phyloP scores from a whole-genome alignment of 2,888 invertebrate species.

The Mesoligia furuncula region DNA sequence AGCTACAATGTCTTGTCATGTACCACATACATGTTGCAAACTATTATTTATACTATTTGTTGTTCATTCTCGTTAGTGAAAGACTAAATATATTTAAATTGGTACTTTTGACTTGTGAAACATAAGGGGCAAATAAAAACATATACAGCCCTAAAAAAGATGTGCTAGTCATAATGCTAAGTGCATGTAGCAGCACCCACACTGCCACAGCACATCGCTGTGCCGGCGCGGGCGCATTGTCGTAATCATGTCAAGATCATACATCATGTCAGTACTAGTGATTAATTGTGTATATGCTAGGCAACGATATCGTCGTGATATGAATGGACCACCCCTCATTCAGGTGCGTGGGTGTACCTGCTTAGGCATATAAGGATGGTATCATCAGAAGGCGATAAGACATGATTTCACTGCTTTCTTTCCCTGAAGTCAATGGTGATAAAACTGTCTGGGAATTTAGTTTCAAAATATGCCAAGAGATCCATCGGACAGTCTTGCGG shows the following conservation, averaged over 20 bases:
- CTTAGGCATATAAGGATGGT: not conserved
- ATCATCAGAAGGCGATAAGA: not conserved
- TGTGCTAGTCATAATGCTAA: conserved; percentile 32
- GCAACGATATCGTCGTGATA: conserved; percentile 20
- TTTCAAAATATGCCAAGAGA: not conserved
- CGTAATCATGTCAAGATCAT: conserved; percentile 69
- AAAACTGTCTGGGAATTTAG: not conserved
- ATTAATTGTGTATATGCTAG: conserved; percentile 39
- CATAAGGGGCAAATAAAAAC: not conserved
- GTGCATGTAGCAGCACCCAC: conserved; percentile 58
- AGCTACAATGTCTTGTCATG: not conserved
- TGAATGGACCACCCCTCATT: conserved; percentile 19
- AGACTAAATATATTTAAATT: not conserved
- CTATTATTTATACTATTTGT: not conserved
- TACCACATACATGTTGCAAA: not conserved
- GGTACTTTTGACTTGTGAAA: not conserved
- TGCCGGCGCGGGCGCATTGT: conserved; percentile 52
- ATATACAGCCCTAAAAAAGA: conserved; percentile 47
- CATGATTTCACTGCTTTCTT: not conserved
- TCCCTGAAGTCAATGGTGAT: not conserved
- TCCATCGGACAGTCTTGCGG: not conserved
- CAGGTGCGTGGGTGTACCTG: conserved; percentile 22
- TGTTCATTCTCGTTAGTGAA: not conserved
- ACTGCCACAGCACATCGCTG: conserved; percentile 26
- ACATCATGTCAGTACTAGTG: conserved; percentile 46